These are phyloP conservation scores for Cistogaster globosa DNA, from an alignment of 2,888 invertebrate species.

Conservation along the genomic window DNA sequence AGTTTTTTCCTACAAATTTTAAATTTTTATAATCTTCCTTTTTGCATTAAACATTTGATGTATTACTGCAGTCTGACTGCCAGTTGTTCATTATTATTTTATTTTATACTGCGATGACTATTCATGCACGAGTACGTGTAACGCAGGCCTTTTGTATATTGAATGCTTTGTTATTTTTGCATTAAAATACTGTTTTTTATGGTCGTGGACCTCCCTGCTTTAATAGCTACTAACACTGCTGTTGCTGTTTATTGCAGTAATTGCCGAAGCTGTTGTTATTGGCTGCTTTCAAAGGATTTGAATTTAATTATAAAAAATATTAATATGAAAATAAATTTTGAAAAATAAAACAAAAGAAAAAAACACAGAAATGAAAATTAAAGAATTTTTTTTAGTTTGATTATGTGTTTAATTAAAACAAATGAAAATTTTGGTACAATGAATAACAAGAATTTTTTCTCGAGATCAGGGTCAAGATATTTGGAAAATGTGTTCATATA, in stretches of 20 bases:
- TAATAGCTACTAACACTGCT: constrained; percentile 41
- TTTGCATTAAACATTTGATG: constrained; percentile 67
- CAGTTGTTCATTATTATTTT: constrained; percentile 48
- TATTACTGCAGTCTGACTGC: constrained; percentile 67
- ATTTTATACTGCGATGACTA: constrained; percentile 2
- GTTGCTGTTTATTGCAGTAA: not conserved
- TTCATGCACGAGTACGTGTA: constrained; percentile 28
- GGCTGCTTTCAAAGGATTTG: constrained; percentile 11
- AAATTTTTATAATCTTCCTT: constrained; percentile 1
- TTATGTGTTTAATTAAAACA: not conserved
- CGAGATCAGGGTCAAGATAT: too few species aligned
- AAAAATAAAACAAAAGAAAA: not conserved
- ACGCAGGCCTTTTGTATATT: constrained; percentile 8
- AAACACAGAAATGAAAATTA: not conserved
- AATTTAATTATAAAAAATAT: constrained; percentile 27
- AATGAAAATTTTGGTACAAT: too few species aligned
- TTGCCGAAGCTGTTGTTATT: constrained; percentile 24
- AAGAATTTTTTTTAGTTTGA: not conserved
- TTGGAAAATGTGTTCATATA: too few species aligned
- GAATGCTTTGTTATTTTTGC: constrained; percentile 9
- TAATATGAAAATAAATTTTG: constrained; percentile 20
- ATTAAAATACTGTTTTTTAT: constrained; percentile 4
- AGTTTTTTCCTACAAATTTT: constrained; percentile 16
- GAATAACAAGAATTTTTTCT: too few species aligned
- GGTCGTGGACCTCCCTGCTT: constrained; percentile 42